Base-by-base conservation (phyloP, 2,113 vertebrate genomes). In the Micromys minutus region DNA sequence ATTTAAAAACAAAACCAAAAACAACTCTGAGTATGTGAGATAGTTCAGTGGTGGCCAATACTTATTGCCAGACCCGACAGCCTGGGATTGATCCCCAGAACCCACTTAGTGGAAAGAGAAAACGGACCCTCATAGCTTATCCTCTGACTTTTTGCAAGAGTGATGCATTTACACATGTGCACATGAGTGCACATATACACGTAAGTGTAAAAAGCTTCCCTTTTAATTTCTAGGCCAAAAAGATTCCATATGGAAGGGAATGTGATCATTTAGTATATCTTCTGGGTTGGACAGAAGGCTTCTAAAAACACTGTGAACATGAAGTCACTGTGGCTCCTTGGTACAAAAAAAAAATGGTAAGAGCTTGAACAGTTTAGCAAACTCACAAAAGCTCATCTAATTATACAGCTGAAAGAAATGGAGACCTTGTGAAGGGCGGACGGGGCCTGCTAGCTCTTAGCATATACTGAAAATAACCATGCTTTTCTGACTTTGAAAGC, bases 311-410 rank as follows among this genome's bases (percentile, higher is more conserved):
- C 55, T 42, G 76, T 87, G 94, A 87, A 75, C 75, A 96, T 77
- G 94, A 79, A 96, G 92, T 86, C 81, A 95, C 88, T 83, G 95
- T 67, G 88, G 93, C 89, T 96, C 94, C 61, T 94, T 65, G 61
- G 91, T 96, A 95, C 93, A 95, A 2, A 88, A 98, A n/a, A 36
- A 17, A 31, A 31, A 15, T 5, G 65, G 93, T 65, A 63, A 95
- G 24, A 63, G 67, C 59, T 94, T 81, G 65, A 96, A 97, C 89
- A 97, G 81, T 11, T 59, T 76, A 94, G 67, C 84, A 47, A n/a
- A 89, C 29, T 95, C 15, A 31, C 15, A 36, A 31, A 13, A 69
- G 39, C 21, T 65, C 87, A 47, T 59, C 55, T 61, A 85, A 93
- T 42, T 39, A 52, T 19, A 91, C 0, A 96, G 36, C 45, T 93